phyloP scores from a whole-genome alignment of 2,888 invertebrate genomes.

The Aspidiotus destructor region DNA sequence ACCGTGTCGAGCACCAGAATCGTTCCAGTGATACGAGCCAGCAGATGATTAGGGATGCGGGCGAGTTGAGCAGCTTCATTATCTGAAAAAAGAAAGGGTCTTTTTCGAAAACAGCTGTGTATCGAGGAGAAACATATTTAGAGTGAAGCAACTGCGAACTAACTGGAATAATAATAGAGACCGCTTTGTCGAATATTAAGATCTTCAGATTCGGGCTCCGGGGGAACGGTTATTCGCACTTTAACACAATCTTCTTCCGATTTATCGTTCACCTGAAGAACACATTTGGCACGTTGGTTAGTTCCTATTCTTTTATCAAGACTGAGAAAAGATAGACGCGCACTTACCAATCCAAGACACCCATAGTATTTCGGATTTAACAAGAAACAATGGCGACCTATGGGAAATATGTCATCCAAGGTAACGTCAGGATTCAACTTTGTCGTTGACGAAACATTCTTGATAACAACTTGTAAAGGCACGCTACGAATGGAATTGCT shows the following conservation, averaged over 20 bases:
- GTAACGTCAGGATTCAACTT: conserved; percentile 42
- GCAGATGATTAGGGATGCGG: conserved; percentile 57
- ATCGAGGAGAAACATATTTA: too few relatives aligned
- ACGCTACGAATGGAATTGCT: conserved; percentile 52
- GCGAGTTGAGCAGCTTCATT: conserved; percentile 50
- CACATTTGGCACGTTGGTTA: conserved; percentile 44
- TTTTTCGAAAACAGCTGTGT: too few relatives aligned
- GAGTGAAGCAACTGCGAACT: background rate
- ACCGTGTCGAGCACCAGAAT: conserved; percentile 52
- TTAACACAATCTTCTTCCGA: conserved; percentile 41
- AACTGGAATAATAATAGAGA: conserved; percentile 2
- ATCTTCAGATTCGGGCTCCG: conserved; percentile 39
- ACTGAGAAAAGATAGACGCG: background rate
- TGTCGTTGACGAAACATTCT: conserved; percentile 47
- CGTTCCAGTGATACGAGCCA: conserved; percentile 79
- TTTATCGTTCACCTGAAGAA: conserved; percentile 14
- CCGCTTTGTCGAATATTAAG: background rate
- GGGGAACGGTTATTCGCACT: conserved; percentile 43
- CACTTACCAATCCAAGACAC: conserved; percentile 58
- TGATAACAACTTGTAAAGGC: conserved; percentile 59
- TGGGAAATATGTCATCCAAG: conserved; percentile 57
- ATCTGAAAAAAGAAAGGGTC: conserved; percentile 38
- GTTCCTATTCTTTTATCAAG: background rate
- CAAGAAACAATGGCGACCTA: conserved; percentile 61
- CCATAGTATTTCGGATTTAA: conserved; percentile 73